Evolutionary conservation across 2,797 vertebrate genomes (phyloP).

Genomic region (Acipenser ruthenus): DNA sequence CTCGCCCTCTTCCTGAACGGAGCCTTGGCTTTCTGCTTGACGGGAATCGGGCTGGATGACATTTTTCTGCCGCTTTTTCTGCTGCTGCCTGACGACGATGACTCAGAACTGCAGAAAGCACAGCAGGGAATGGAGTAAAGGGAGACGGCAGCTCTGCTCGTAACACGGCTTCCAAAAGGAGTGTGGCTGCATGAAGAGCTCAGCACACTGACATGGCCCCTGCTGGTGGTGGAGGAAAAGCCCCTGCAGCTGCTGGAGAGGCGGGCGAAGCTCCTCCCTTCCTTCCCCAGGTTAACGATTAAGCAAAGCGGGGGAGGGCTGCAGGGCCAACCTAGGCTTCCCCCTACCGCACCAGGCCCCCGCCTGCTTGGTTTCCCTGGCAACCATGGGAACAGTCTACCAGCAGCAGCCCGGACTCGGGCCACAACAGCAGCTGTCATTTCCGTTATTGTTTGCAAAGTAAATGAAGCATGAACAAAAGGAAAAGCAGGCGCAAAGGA

Average conservation of each 20-base stretch:
- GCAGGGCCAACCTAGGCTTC: constrained; percentile 34
- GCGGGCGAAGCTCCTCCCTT: constrained; percentile 43
- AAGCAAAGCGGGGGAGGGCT: constrained; percentile 26
- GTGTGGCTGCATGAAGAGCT: constrained; percentile 1
- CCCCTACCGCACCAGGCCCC: constrained; percentile 28
- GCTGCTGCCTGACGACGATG: constrained; percentile 25
- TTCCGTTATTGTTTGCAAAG: constrained; percentile 6
- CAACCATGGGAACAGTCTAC: constrained; percentile 41
- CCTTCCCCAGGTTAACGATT: constrained; percentile 33
- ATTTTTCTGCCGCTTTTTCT: constrained; percentile 41
- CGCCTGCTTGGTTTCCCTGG: constrained; percentile 54
- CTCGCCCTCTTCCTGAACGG: constrained; percentile 80
- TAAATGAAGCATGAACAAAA: no score
- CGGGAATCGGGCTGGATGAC: constrained; percentile 57
- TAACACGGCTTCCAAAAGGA: not conserved
- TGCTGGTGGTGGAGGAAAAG: constrained; percentile 28
- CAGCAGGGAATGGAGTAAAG: constrained; percentile 18
- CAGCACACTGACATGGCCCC: not conserved
- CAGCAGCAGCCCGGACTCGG: constrained; percentile 24
- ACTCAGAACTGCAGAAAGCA: constrained; percentile 37
- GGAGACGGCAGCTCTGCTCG: not conserved
- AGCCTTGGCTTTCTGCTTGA: constrained; percentile 57
- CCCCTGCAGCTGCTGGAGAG: not conserved
- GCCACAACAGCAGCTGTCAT: constrained; percentile 21
- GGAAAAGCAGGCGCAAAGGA: not conserved